Conservation (phyloP, 1,140 invertebrate genomes). For the Drosophila triauraria region DNA sequence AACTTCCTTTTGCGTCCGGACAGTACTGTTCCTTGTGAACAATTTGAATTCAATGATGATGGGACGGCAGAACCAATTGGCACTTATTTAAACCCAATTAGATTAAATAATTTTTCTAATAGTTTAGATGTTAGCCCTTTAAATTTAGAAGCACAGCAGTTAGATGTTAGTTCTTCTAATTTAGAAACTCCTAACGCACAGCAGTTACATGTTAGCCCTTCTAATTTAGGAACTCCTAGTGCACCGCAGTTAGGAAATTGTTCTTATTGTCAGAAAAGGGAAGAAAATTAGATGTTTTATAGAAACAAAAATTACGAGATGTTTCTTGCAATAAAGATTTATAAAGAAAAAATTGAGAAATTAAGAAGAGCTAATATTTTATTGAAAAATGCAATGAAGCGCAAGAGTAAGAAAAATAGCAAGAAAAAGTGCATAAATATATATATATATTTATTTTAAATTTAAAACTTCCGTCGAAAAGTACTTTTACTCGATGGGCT, state of each 20-base stretch:
- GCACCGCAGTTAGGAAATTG: conserved; percentile 5
- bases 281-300: conserved; percentile 11
- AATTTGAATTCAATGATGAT: no score
- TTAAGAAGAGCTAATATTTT: not conserved
- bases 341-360: not conserved
- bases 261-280: conserved; percentile 11
- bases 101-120: not conserved
- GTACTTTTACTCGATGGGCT: no score
- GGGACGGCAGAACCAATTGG: no score
- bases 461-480: not conserved
- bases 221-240: no score
- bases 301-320: conserved; percentile 1
- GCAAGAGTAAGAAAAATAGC: not conserved
- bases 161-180: not conserved
- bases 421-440: no score
- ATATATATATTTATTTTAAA: not conserved
- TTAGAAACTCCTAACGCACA: not conserved
- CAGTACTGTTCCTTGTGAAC: no score
- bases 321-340: not conserved
- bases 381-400: no score
- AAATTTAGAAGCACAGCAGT: not conserved
- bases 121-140: not conserved
- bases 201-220: no score
- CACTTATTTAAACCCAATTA: no score
- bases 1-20: no score